Evolutionary conservation across 2,113 vertebrate genomes (phyloP), one percentile per base, ranked within the genome.

Genomic region (Chaenogobius annularis): DNA sequence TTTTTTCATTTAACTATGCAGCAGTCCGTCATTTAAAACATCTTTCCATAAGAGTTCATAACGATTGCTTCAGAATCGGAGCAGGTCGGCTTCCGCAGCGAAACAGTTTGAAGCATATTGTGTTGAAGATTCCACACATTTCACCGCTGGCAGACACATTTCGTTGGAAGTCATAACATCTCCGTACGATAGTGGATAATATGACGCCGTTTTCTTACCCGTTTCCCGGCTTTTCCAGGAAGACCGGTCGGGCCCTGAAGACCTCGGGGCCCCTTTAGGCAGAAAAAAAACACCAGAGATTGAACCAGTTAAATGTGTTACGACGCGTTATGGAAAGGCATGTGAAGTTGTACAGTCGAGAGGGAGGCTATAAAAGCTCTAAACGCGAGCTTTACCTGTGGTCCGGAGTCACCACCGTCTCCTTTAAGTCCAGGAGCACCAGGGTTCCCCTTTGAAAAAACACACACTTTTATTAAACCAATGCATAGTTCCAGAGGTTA

Each of bases 361-460:
- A 40, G 35, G 17, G 6, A 19, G 59, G 59, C n/a, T 23, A 63
- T 63, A 10, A 19, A 52, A 54, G 50, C 50, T n/a, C 13, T 58
- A 3, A 31, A 11, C 9, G n/a, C 20, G 50, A 54, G 50, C 78
- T 71, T 80, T 89, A 99, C 98, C 95, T 95, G 94, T 64, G 96
- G 96, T 69, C 98, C 98, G 59, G 93, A 75, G 14, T 98, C 97
- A n/a, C 98, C 98, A 63, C 90, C 55, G 76, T 99, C 97, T 80
- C 98, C 97, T 91, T 99, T 99, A 79, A 94, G 94, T 72, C 98
- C 98, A 50, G 95, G 7, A 69, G 93, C 50, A 77, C 98, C 98
- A 80, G 97, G 96, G 61, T 91, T 90, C 68, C 98, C 98, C 98
- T 99, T 56, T 63, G 72, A 86, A 81, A 50, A 78, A 79, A 79